Conservation (phyloP, 2,113 vertebrate species). For the Cryptoleucopteryx plumbea region DNA sequence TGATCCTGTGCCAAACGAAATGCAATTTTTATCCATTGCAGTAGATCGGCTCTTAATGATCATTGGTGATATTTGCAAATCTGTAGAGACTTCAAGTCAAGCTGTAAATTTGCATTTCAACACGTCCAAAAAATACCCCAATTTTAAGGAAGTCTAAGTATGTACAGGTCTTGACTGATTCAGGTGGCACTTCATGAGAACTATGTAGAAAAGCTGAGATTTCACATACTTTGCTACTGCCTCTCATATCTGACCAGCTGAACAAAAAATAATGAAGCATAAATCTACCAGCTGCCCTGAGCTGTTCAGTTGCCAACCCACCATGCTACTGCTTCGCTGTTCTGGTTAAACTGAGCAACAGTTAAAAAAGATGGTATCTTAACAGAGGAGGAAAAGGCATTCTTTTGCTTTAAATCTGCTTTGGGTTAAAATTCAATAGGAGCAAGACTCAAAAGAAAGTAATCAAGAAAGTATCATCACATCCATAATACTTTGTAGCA, state of each 20-base stretch:
- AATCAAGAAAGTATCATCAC: background rate
- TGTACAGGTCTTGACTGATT: background rate
- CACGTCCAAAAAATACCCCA: background rate
- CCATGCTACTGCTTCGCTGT: background rate
- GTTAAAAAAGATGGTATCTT: background rate
- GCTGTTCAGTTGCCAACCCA: background rate
- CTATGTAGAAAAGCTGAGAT: rapidly evolving
- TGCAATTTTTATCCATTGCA: background rate
- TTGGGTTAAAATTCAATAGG: background rate
- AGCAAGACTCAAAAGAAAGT: background rate
- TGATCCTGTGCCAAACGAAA: background rate
- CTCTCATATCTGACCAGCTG: background rate
- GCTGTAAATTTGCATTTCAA: background rate
- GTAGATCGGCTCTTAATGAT: background rate
- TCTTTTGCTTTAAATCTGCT: background rate
- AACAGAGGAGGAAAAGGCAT: background rate
- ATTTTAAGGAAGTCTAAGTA: background rate
- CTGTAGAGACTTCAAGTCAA: background rate
- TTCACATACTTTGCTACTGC: background rate
- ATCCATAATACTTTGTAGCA: background rate
- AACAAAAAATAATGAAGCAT: background rate
- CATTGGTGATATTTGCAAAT: background rate
- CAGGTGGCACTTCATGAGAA: background rate
- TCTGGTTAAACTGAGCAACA: background rate
- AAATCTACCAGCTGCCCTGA: background rate